phyloP scores from a whole-genome alignment of 2,888 invertebrate genomes.

The Diaperis boleti region DNA sequence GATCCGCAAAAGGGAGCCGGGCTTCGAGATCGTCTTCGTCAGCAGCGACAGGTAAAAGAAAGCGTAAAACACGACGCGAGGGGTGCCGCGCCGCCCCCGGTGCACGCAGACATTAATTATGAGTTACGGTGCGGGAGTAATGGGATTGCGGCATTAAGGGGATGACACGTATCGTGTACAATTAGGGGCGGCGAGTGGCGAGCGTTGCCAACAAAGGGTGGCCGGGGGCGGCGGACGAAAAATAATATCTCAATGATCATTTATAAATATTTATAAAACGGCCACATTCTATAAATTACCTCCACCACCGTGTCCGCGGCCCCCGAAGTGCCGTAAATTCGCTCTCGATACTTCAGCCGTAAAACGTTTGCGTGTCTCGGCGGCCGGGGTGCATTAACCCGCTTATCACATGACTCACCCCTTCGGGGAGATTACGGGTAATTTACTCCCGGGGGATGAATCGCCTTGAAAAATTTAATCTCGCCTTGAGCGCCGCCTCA shows the following conservation, averaged over 20 bases:
- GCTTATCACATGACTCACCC: slow-evolving; percentile 13
- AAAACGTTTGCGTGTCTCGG: background rate
- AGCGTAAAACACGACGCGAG: slow-evolving; percentile 39
- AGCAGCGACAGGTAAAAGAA: slow-evolving; percentile 82
- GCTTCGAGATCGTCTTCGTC: slow-evolving; percentile 86
- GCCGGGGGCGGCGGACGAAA: background rate
- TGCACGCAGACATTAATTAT: slow-evolving; percentile 43
- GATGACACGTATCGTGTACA: slow-evolving; percentile 34
- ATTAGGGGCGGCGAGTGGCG: slow-evolving; percentile 15
- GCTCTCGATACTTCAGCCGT: slow-evolving; percentile 1
- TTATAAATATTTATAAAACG: background rate
- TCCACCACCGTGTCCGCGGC: background rate
- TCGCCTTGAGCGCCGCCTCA: background rate
- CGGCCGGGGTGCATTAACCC: slow-evolving; percentile 5
- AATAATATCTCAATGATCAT: background rate
- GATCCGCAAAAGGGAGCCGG: slow-evolving; percentile 76
- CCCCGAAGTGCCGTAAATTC: slow-evolving; percentile 1
- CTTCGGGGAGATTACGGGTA: background rate
- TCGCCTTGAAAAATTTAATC: background rate
- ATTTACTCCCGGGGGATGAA: slow-evolving; percentile 6
- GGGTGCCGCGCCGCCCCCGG: slow-evolving; percentile 36
- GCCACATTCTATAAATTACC: slow-evolving; percentile 1
- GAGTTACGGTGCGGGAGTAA: slow-evolving; percentile 33
- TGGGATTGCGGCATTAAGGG: slow-evolving; percentile 35
- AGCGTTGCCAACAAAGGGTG: background rate